Percentiles rank a stretch among this genome's conserved stretches.
Conservation (phyloP, 2,113 vertebrate genomes). For the Dolichotis patagonum region DNA sequence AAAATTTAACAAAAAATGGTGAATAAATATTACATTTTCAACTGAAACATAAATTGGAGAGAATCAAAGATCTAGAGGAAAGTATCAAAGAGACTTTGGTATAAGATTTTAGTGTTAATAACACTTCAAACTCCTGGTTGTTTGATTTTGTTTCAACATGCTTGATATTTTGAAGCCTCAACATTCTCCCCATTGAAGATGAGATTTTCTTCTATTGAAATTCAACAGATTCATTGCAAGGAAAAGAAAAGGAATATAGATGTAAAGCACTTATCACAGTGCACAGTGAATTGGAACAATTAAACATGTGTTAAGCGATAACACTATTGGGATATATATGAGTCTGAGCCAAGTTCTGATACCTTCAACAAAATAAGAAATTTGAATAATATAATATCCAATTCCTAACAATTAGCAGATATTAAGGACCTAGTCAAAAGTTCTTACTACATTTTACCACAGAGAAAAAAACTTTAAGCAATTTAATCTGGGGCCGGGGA, state of each 20-base stretch:
- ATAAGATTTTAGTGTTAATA: conserved; percentile 8
- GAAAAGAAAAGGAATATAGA: neutral
- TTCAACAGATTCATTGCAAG: neutral
- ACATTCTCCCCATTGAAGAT: neutral
- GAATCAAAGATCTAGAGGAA: neutral
- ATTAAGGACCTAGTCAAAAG: neutral
- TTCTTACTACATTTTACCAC: conserved; percentile 11
- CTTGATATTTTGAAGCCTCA: neutral
- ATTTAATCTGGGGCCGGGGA: neutral
- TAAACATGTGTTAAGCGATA: neutral
- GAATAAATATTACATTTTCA: neutral
- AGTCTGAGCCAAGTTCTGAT: neutral
- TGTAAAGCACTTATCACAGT: neutral
- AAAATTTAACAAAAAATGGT: neutral
- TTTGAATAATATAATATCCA: conserved; percentile 7
- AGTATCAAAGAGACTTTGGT: neutral
- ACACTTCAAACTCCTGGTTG: neutral
- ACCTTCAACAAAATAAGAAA: neutral
- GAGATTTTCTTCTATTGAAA: neutral
- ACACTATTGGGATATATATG: neutral
- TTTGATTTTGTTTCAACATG: neutral
- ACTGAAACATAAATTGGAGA: neutral
- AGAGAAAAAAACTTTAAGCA: conserved; percentile 32
- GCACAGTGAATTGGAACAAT: neutral
- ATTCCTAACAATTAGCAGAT: conserved; percentile 49